Conservation (phyloP, 1,140 invertebrate species). For the Solenopsis invicta region DNA sequence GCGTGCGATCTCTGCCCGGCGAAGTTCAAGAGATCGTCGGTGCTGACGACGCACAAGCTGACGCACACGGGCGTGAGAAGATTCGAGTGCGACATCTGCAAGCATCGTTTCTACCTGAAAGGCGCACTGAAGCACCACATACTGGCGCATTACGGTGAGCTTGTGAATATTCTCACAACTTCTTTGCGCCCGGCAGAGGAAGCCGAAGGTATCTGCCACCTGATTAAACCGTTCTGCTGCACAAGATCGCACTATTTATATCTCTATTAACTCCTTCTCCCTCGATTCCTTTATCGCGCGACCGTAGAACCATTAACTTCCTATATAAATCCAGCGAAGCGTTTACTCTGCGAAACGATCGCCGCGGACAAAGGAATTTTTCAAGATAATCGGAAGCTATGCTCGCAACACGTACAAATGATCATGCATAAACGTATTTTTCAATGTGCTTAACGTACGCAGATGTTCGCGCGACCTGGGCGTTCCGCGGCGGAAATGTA, state of each 20-base stretch:
- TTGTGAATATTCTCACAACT: constrained; percentile 54
- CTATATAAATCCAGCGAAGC: constrained; percentile 43
- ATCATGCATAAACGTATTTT: constrained; percentile 36
- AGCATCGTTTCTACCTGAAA: constrained; percentile 71
- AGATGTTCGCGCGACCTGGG: constrained; percentile 39
- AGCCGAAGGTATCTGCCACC: constrained; percentile 12
- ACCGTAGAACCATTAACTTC: constrained; percentile 3
- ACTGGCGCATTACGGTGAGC: constrained; percentile 67
- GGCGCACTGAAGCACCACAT: constrained; percentile 71
- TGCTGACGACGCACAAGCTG: constrained; percentile 70
- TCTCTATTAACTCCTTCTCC: constrained; percentile 6
- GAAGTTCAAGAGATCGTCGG: constrained; percentile 70
- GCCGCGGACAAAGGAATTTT: constrained; percentile 28
- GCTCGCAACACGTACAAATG: constrained; percentile 34
- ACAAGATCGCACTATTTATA: constrained; percentile 30
- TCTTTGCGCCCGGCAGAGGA: not conserved
- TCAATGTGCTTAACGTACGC: constrained; percentile 25
- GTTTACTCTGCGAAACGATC: constrained; percentile 43
- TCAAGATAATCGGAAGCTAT: constrained; percentile 41
- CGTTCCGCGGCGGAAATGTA: constrained; percentile 58
- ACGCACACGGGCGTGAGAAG: constrained; percentile 67
- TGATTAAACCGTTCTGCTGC: constrained; percentile 12
- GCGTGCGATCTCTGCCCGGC: constrained; percentile 64
- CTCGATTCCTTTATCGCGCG: not conserved
- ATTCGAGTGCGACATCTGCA: constrained; percentile 74